Base-by-base conservation (phyloP, 2,888 invertebrate species). In the Hirtodrosophila confusa region DNA sequence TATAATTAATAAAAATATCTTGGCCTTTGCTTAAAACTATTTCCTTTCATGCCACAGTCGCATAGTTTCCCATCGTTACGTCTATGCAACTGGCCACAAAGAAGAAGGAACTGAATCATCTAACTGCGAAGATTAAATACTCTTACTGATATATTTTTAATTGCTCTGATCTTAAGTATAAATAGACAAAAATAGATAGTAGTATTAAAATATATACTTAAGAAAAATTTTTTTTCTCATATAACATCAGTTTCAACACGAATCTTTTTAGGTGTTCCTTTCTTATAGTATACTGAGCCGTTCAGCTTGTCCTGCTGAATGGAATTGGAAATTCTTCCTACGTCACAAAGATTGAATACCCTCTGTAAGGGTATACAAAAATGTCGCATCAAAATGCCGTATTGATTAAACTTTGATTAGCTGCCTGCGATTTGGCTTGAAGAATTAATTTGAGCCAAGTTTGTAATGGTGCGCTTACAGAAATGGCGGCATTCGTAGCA, bases 321-420 rank as follows among this genome's bases (percentile, higher is more conserved):
- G 17, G 17, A 2, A 17, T 17, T 17, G 17, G 17, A 1, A 1
- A 17, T 27, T 3, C 27, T 27, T 6, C 4, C 6, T 27, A 5
- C 31, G 9, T 31, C 7, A 7, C 31, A 33, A 1, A 35, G 11
- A 10, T 29, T 8, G 3, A 2, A 40, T 45, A 44, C 37, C 29
- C 37, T 29, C 3, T 3, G 24, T 5, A 37, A 47, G 49, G 8
- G 66, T 29, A 50, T 54, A 31, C 48, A 76, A 49, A 53, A 54
- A 78, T 78, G 79, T 74, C 58, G 70, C 79, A 78, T 79, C 73
- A 82, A 79, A 73, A 76, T 80, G 76, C 79, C 78, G 82, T 76
- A 82, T 82, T 76, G 74, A 82, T 75, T 77, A 77, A 78, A 78
- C 72, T 77, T 77, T 77, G 77, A 77, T 79, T 72, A 82, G 79